Conservation (phyloP, 2,113 vertebrate species). For the Grammomys dolichurus region DNA sequence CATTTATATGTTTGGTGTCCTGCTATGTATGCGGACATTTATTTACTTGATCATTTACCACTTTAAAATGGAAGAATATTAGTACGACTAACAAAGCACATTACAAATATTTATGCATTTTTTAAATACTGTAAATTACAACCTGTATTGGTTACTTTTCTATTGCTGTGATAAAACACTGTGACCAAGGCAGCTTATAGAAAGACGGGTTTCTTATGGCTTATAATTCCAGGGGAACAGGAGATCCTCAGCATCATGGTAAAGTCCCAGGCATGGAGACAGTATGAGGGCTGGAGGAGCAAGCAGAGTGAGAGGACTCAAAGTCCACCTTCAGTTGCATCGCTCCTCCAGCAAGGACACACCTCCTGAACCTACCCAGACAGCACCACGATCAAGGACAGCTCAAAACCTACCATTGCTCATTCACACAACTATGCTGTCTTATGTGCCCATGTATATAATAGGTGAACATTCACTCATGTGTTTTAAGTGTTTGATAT, state of each 20-base stretch:
- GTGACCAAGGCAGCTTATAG: neutral
- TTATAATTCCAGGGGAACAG: too few species aligned
- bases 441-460: neutral
- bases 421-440: neutral
- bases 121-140: neutral
- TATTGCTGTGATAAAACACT: neutral
- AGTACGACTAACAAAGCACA: conserved; percentile 9
- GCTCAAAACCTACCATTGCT: neutral
- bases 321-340: neutral
- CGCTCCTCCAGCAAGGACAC: neutral
- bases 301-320: neutral
- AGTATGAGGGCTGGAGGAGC: neutral
- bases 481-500: neutral
- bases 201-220: neutral
- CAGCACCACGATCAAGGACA: neutral
- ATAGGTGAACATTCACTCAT: neutral
- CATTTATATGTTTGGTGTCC: neutral
- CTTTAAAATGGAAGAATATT: conserved; percentile 44
- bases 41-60: neutral
- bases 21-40: neutral
- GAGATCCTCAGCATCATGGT: neutral
- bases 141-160: neutral
- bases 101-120: neutral
- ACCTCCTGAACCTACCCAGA: neutral
- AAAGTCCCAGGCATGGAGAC: neutral